Evolutionary conservation across 1,140 invertebrate species (phyloP).

Genomic region (Portunus trituberculatus): DNA sequence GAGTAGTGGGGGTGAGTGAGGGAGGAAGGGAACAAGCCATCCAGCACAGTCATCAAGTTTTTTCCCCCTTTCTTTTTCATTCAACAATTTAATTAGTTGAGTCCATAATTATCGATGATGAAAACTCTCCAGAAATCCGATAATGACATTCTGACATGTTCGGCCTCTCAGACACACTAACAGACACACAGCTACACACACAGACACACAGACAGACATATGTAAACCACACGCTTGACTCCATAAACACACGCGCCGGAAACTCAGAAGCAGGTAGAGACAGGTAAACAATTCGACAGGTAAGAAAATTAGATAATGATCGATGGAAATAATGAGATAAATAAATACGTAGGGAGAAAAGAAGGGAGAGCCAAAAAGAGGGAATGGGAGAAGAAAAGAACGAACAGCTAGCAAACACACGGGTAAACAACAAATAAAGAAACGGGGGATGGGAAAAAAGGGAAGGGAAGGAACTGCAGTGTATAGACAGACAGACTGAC

Average conservation of each 20-base stretch:
- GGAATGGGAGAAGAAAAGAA: neutral
- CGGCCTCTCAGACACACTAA: slow-evolving; percentile 5
- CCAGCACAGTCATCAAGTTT: slow-evolving; percentile 20
- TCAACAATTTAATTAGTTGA: slow-evolving; percentile 24
- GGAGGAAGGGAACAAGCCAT: neutral
- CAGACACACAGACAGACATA: neutral
- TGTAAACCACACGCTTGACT: neutral
- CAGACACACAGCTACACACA: slow-evolving; percentile 17
- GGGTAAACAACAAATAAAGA: neutral
- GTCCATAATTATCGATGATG: slow-evolving; percentile 22
- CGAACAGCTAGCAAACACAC: neutral
- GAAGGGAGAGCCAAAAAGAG: neutral
- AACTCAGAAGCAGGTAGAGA: neutral
- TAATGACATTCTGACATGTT: slow-evolving; percentile 23
- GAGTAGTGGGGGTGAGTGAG: too few species aligned
- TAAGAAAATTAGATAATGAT: neutral
- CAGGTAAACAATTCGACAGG: neutral
- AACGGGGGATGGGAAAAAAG: neutral
- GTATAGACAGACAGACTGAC: slow-evolving; percentile 29
- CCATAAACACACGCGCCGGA: neutral
- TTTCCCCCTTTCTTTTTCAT: neutral
- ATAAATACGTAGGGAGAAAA: neutral
- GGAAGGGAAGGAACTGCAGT: neutral
- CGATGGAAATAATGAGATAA: neutral
- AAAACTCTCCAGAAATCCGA: slow-evolving; percentile 22